Base-by-base conservation (phyloP, 2,888 invertebrate genomes). In the Xestia sexstrigata region DNA sequence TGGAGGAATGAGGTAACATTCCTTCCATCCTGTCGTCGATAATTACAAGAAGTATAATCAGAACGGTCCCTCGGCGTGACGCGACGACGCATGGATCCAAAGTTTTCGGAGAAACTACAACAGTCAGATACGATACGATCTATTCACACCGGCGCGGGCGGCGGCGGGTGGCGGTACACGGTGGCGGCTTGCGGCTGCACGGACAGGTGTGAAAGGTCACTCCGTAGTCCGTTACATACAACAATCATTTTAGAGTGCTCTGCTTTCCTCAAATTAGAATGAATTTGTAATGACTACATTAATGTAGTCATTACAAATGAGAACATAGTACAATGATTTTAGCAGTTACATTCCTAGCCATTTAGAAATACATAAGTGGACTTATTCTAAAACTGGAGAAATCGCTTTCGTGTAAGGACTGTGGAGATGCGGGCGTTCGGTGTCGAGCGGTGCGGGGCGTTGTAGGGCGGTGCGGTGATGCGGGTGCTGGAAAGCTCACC, bases 401-500 rank as follows among this genome's bases (percentile, higher is more conserved):
- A 62, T 35, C 35, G 62, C 4, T 35, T 20, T 20, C 62, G 9
- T 62, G 35, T 35, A 13, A 60, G 20, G 35, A 35, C 35, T 11
- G 15, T 0, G 11, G 13, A 20, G 60, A 60, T 11, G 35, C 8
- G 62, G 20, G 20, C 9, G 60, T 30, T 30, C n/a, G 7, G 45
- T 17, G 45, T 30, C 20, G 3, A 9, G n/a, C 5, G 11, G 23
- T 62, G 35, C 23, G 23, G 26, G 47, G 1, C 3, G 15, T 20
- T 1, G 30, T 20, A 17, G 9, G 42, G 20, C 23, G n/a, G n/a
- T 55, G 55, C n/a, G n/a, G n/a, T 13, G n/a, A 5, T 58, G 55
- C 39, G 35, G 45, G 52, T 30, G 30, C 45, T 62, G 23, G 6
- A 45, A 15, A 7, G 66, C 83, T 83, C 85, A 92, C 93, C 93